These are phyloP conservation scores for Onychomys torridus DNA, from an alignment of 2,797 vertebrate species.

Conservation along the genomic window DNA sequence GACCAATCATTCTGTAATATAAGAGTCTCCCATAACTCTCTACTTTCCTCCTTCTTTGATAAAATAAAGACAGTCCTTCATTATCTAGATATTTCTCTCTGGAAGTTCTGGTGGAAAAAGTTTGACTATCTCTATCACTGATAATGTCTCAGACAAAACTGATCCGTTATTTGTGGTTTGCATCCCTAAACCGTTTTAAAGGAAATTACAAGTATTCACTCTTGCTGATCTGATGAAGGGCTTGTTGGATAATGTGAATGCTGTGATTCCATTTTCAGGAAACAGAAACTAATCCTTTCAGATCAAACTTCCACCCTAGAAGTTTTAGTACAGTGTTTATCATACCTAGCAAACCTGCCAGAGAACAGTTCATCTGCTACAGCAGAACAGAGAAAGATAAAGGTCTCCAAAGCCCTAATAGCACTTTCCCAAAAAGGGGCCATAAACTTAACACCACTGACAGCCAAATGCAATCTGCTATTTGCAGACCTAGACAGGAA, in stretches of 20 bases:
- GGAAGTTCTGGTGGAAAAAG: background rate
- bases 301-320: conserved; percentile 81
- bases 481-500: conserved; percentile 76
- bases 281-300: conserved; percentile 83
- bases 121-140: conserved; percentile 16
- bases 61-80: conserved; percentile 1
- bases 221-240: background rate
- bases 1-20: conserved; percentile 20
- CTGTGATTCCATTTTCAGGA: conserved; percentile 72
- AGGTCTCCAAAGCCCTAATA: conserved; percentile 80
- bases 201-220: background rate
- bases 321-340: conserved; percentile 75
- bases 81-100: conserved; percentile 26
- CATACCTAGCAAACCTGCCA: conserved; percentile 79
- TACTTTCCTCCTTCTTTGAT: conserved; percentile 32
- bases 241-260: conserved; percentile 40
- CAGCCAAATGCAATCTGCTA: conserved; percentile 75
- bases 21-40: background rate
- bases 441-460: conserved; percentile 72
- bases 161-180: background rate
- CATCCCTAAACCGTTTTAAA: conserved; percentile 39
- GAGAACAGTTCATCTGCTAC: conserved; percentile 74
- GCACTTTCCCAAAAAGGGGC: conserved; percentile 78
- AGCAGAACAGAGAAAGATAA: conserved; percentile 83
- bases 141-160: conserved; percentile 59